Base-by-base conservation (phyloP, 2,113 vertebrate genomes). In the Falco punctatus region DNA sequence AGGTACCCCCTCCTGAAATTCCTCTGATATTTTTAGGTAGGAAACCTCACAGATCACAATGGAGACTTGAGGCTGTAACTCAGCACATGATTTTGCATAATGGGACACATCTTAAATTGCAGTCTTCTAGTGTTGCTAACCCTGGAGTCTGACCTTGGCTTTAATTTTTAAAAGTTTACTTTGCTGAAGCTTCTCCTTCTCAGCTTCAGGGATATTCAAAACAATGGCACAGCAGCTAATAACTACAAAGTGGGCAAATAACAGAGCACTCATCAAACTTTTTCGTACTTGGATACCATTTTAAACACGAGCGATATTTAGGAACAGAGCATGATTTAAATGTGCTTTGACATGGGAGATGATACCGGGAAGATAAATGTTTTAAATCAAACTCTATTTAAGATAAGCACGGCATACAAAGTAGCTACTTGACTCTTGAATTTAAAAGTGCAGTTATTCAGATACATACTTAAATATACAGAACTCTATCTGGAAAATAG, bases 131-230 rank as follows among this genome's bases (percentile, higher is more conserved):
- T 54, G 64, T 55, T 88, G 70, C 97, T 54, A 46, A 74, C 44
- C 74, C 77, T 77, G 61, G 38, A 86, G 81, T 38, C 80, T 85
- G 91, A 81, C 89, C 94, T 92, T 62, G 80, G 35, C 59, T 93
- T 96, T 94, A 96, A 94, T 91, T 94, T 97, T 97, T 89, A 89
- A 94, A 72, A 95, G 70, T 95, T 92, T 91, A 49, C 95, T 94
- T 84, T 82, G 61, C 86, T 57, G 70, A 91, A 62, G 83, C 58
- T 80, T 94, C 88, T 93, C 57, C 61, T 84, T 55, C 83, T 65
- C 88, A 61, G 10, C 92, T 79, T 49, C 88, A 65, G 65, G 5
- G 69, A 71, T 61, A 57, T 21, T 49, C 61, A 69, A 92, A 94
- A 91, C 84, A 96, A 85, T 2, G 66, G 40, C 40, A 57, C 69